These are phyloP conservation scores for Lasius platythorax DNA, from an alignment of 2,888 invertebrate species.

Conservation along the genomic window DNA sequence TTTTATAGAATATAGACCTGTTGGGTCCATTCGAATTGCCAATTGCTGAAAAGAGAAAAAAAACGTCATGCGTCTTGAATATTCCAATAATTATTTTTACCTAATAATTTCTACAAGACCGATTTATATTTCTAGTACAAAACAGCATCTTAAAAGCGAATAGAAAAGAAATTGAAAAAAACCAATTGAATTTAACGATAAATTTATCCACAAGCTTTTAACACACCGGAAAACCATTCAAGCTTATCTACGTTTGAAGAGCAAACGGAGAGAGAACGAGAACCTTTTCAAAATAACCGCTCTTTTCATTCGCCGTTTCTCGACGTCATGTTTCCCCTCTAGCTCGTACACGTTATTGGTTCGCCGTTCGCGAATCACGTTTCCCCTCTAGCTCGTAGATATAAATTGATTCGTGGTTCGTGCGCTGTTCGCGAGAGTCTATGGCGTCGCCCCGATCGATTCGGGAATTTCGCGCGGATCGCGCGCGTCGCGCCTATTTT, in stretches of 20 bases:
- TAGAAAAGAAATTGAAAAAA: background rate
- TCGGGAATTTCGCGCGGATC: slow-evolving; percentile 76
- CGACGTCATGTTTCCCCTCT: background rate
- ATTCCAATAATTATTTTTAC: background rate
- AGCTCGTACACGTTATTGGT: background rate
- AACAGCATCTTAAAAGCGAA: background rate
- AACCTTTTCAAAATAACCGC: background rate
- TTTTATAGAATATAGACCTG: background rate
- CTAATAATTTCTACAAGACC: background rate
- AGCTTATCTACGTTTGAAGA: background rate
- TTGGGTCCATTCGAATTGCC: background rate
- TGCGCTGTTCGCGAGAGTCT: slow-evolving; percentile 33
- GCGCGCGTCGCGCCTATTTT: slow-evolving; percentile 77
- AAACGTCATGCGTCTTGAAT: background rate
- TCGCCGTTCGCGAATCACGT: background rate
- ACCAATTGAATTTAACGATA: background rate
- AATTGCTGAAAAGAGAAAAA: background rate
- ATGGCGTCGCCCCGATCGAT: slow-evolving; percentile 77
- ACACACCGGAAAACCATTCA: background rate
- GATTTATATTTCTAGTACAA: background rate
- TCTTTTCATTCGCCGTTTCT: background rate
- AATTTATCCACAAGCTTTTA: background rate
- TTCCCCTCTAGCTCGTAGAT: background rate
- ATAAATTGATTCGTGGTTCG: background rate
- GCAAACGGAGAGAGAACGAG: background rate